Percentiles rank a stretch among this genome's conserved stretches.
These are phyloP conservation scores for Zoroaster sp. DNA, from an alignment of 53 echinoderm and acorn worm genomes.

Conservation along the genomic window DNA sequence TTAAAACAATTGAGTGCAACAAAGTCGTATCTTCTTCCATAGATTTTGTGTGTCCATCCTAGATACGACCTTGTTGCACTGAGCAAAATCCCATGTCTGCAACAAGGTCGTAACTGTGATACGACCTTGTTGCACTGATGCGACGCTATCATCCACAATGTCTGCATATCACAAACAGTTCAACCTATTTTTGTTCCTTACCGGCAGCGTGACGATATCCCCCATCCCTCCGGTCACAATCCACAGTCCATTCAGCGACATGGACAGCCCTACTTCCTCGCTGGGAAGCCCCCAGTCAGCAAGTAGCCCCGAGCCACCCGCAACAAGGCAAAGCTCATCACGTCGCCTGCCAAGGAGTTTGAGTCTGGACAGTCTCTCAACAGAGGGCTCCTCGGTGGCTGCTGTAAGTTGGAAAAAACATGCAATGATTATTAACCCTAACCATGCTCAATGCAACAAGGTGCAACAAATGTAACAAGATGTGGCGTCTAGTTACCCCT, in stretches of 20 bases:
- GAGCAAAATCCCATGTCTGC: no score
- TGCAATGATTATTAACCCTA: not conserved
- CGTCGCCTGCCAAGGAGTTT: constrained; percentile 62
- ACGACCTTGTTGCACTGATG: no score
- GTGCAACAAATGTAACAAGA: no score
- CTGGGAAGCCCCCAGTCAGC: constrained; percentile 45
- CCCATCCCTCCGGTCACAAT: constrained; percentile 67
- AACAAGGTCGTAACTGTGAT: no score
- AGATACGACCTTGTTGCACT: no score
- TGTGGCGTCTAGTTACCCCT: no score
- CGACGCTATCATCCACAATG: no score
- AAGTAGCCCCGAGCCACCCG: constrained; percentile 42
- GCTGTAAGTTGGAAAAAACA: constrained; percentile 57
- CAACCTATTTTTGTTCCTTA: not conserved
- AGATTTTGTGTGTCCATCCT: no score
- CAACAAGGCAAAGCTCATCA: not conserved
- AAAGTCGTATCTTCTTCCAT: no score
- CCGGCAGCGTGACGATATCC: constrained; percentile 59
- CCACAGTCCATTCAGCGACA: constrained; percentile 59
- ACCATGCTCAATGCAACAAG: not conserved
- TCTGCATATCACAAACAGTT: no score
- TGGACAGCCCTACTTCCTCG: constrained; percentile 65
- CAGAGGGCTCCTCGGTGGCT: constrained; percentile 72
- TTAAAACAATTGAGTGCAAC: no score
- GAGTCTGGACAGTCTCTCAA: constrained; percentile 92